Percentiles rank a stretch among this genome's conserved stretches.
Evolutionary conservation across 2,113 vertebrate species (phyloP).

Genomic region (Poeciliopsis turrubarensis): DNA sequence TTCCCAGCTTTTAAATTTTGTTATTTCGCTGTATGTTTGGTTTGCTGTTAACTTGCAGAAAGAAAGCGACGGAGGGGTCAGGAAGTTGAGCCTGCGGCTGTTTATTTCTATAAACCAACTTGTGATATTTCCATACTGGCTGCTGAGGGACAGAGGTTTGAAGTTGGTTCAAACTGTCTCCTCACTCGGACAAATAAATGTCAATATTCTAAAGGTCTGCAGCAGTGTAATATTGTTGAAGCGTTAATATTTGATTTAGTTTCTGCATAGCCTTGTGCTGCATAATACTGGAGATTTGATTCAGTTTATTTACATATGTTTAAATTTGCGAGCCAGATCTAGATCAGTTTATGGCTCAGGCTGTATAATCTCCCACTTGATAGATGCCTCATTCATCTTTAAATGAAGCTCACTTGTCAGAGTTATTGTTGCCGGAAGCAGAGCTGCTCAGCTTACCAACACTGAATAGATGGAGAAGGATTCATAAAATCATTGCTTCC

Average conservation of each 20-base stretch:
- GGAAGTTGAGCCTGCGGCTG: not conserved
- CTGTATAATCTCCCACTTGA: not conserved
- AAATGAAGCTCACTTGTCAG: conserved; percentile 2
- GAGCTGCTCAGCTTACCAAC: not conserved
- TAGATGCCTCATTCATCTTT: not conserved
- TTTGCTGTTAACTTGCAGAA: too few species aligned
- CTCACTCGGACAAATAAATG: not conserved
- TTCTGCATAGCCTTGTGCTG: not conserved
- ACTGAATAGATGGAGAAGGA: not conserved
- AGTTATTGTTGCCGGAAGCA: not conserved
- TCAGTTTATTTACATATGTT: not conserved
- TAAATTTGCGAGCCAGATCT: not conserved
- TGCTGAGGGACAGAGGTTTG: not conserved
- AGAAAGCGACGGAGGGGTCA: too few species aligned
- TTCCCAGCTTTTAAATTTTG: too few species aligned
- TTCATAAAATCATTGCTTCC: not conserved
- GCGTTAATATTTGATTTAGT: not conserved
- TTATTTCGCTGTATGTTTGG: too few species aligned
- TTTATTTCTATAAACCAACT: not conserved
- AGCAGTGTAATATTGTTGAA: not conserved
- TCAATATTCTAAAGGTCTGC: not conserved
- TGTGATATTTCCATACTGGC: not conserved
- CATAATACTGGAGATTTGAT: not conserved
- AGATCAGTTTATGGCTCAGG: not conserved
- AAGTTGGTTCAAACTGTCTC: not conserved